Evolutionary conservation across 1,140 invertebrate species (phyloP), one percentile per base, ranked within the genome.

Genomic region (Idris sp.): DNA sequence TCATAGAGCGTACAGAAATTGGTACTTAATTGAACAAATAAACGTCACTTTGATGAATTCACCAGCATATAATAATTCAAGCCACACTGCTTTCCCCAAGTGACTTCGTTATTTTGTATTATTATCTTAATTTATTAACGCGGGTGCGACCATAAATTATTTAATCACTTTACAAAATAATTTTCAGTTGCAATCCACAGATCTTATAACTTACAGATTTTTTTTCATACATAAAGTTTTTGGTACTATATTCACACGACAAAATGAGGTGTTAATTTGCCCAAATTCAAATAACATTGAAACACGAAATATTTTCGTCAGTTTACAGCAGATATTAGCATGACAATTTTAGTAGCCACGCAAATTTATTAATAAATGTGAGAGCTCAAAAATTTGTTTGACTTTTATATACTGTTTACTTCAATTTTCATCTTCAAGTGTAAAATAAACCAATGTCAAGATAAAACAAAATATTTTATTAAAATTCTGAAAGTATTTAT

Each of bases 221-320:
- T 22, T 22, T 2, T 22, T 68, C 38, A 71, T 83, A 65, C 74
- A 78, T 80, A n/a, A n/a, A n/a, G 82, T 78, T 81, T 81, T 79
- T 25, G 56, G 77, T 82, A 74, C 64, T n/a, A n/a, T 79, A 64
- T 83, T 81, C 78, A 35, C 59, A 74, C 72, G 41, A 38, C 59
- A 49, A 51, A 82, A 83, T 80, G 78, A 84, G 81, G 76, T 79
- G 83, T 81, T 83, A 82, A 85, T 82, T 78, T 73, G 58, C 62
- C 2, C 14, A 54, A 35, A 62, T 22, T 46, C 7, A 26, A 30
- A 69, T 33, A 58, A 19, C 46, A 13, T 10, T 61, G 46, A 75
- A 74, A 74, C 71, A 71, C 41, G 28, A 41, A 59, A 38, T 53
- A 40, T 46, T 10, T 22, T 44, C 43, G 35, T 18, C 25, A 15